A percentile compares a stretch with the other conserved stretches of the same genome.
phyloP scores from a whole-genome alignment of 2,888 invertebrate genomes.

The Keiferia lycopersicella region DNA sequence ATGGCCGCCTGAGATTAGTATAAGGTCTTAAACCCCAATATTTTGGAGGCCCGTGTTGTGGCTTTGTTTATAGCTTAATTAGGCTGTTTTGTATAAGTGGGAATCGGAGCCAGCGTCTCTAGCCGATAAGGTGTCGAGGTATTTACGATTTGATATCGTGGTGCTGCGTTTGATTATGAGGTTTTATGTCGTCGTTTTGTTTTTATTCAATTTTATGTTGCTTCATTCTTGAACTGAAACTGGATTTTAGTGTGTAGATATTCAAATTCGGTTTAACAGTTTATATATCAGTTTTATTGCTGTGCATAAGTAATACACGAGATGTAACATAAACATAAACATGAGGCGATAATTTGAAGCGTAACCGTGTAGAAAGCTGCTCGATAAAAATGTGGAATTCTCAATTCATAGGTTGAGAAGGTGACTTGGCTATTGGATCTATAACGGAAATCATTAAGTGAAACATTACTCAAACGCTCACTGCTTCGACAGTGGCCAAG shows the following conservation, averaged over 20 bases:
- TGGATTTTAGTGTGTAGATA: conserved; percentile 27
- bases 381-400: conserved; percentile 10
- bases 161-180: conserved; percentile 47
- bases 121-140: conserved; percentile 77
- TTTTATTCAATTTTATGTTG: conserved; percentile 58
- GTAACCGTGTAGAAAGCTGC: conserved; percentile 7
- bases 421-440: neutral
- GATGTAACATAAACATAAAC: conserved; percentile 20
- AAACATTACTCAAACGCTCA: conserved; percentile 62
- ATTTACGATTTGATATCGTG: conserved; percentile 73
- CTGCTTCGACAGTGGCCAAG: conserved; percentile 57
- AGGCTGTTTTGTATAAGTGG: conserved; percentile 78
- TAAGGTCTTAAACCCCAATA: conserved; percentile 56
- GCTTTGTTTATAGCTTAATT: conserved; percentile 81
- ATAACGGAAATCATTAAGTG: conserved; percentile 38
- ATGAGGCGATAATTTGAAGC: conserved; percentile 11
- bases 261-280: conserved; percentile 23
- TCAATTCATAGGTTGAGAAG: conserved; percentile 12
- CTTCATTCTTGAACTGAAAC: conserved; percentile 28
- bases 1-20: conserved; percentile 74
- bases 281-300: conserved; percentile 17
- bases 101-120: conserved; percentile 66
- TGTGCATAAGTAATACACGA: conserved; percentile 19
- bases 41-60: conserved; percentile 74
- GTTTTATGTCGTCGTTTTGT: conserved; percentile 59